phyloP scores from a whole-genome alignment of 2,888 invertebrate species.

The Oxyscelio sp. region DNA sequence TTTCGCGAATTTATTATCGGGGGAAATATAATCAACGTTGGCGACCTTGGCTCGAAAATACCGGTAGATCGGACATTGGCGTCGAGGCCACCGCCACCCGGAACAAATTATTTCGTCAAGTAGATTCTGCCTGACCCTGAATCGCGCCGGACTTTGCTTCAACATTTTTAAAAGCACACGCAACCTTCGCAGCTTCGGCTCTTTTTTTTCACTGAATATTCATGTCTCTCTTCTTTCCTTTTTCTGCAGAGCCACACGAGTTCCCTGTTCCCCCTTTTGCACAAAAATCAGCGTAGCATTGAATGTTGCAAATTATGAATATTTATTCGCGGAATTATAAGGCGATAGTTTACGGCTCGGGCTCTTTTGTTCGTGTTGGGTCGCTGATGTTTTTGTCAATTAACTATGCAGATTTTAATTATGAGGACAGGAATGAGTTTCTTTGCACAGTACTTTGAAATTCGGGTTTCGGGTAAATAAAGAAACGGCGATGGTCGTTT shows the following conservation, averaged over 20 bases:
- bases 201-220: constrained; percentile 1
- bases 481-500: too few relatives aligned
- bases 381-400: too few relatives aligned
- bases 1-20: constrained; percentile 52
- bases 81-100: constrained; percentile 62
- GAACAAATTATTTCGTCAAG: constrained; percentile 73
- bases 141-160: constrained; percentile 51
- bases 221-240: not conserved
- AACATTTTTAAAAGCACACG: constrained; percentile 55
- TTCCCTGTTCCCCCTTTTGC: not conserved
- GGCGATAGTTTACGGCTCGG: too few relatives aligned
- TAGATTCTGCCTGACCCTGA: constrained; percentile 67
- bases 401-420: too few relatives aligned
- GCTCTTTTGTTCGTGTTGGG: too few relatives aligned
- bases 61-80: constrained; percentile 63
- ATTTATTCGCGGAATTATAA: too few relatives aligned
- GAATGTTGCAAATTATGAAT: too few relatives aligned
- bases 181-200: constrained; percentile 39
- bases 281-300: too few relatives aligned
- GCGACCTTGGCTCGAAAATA: constrained; percentile 65
- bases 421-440: too few relatives aligned
- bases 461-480: too few relatives aligned
- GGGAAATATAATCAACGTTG: constrained; percentile 55
- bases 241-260: not conserved
- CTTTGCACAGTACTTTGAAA: too few relatives aligned